phyloP scores from a whole-genome alignment of 2,113 vertebrate genomes.

The Apodemus speciosus region DNA sequence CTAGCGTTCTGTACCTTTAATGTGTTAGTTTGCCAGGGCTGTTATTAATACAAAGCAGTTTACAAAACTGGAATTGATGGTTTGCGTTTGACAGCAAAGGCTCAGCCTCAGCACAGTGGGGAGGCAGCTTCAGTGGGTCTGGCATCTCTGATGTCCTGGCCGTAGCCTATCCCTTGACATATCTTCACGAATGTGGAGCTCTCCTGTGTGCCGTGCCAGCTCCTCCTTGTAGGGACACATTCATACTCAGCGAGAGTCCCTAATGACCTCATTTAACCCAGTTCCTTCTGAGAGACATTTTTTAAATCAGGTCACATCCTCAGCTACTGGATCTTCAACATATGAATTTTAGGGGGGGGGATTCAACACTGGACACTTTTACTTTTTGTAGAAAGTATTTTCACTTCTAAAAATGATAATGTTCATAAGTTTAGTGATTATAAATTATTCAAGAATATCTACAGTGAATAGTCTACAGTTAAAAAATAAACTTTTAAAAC shows the following conservation, averaged over 20 bases:
- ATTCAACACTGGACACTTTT: neutral
- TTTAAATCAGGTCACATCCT: neutral
- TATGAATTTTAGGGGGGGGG: neutral
- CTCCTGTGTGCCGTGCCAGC: neutral
- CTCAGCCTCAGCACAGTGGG: neutral
- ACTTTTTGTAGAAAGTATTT: slow-evolving; percentile 20
- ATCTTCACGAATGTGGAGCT: neutral
- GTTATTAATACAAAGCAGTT: neutral
- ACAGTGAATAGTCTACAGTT: neutral
- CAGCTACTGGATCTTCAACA: neutral
- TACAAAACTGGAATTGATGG: neutral
- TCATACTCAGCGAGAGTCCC: neutral
- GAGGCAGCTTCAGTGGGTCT: neutral
- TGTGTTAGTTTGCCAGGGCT: neutral
- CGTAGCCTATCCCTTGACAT: neutral
- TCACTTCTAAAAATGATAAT: neutral
- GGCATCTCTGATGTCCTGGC: neutral
- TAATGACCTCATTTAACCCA: neutral
- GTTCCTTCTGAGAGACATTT: neutral
- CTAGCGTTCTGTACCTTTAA: neutral
- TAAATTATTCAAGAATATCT: neutral
- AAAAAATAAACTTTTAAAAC: neutral
- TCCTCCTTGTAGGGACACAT: neutral
- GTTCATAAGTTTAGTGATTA: neutral
- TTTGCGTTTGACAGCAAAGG: neutral